Percentiles rank a stretch among this genome's conserved stretches.
phyloP scores from a whole-genome alignment of 1,140 invertebrate species.

The Orussus abietinus region DNA sequence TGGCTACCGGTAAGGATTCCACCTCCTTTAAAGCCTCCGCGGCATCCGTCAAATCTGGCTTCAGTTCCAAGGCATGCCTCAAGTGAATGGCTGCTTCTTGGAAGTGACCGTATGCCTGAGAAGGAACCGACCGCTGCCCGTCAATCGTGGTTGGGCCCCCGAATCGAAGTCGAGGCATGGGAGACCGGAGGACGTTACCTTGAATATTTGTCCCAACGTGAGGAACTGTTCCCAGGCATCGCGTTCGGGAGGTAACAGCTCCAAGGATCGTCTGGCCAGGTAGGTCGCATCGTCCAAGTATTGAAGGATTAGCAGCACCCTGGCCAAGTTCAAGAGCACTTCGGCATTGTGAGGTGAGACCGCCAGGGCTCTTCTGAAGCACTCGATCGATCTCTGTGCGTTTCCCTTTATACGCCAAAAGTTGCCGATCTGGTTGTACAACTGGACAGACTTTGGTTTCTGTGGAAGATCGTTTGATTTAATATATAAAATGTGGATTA shows the following conservation, averaged over 20 bases:
- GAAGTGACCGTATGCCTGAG: slow-evolving; percentile 72
- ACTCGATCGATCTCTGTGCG: slow-evolving; percentile 80
- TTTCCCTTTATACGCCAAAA: slow-evolving; percentile 84
- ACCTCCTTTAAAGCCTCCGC: slow-evolving; percentile 73
- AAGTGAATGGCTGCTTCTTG: slow-evolving; percentile 80
- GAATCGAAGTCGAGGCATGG: no score
- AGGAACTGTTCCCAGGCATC: slow-evolving; percentile 89
- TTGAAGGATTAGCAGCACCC: slow-evolving; percentile 79
- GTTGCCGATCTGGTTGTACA: slow-evolving; percentile 87
- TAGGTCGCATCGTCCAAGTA: slow-evolving; percentile 87
- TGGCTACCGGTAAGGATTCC: slow-evolving; percentile 67
- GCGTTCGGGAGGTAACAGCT: slow-evolving; percentile 75
- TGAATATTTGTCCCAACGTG: slow-evolving; percentile 79
- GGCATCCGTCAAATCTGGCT: slow-evolving; percentile 79
- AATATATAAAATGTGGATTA: slow-evolving; percentile 14
- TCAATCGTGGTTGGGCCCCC: no score
- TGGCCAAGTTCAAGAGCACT: slow-evolving; percentile 76
- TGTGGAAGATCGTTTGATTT: slow-evolving; percentile 39
- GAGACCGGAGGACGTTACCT: no score
- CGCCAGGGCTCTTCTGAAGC: slow-evolving; percentile 77
- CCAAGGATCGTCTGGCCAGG: slow-evolving; percentile 69
- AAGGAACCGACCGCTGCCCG: no score
- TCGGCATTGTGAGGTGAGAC: slow-evolving; percentile 84
- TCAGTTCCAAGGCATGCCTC: slow-evolving; percentile 72
- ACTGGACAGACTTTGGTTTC: slow-evolving; percentile 80